Evolutionary conservation across 2,888 invertebrate species (phyloP).

Genomic region (Andrena bucephala): DNA sequence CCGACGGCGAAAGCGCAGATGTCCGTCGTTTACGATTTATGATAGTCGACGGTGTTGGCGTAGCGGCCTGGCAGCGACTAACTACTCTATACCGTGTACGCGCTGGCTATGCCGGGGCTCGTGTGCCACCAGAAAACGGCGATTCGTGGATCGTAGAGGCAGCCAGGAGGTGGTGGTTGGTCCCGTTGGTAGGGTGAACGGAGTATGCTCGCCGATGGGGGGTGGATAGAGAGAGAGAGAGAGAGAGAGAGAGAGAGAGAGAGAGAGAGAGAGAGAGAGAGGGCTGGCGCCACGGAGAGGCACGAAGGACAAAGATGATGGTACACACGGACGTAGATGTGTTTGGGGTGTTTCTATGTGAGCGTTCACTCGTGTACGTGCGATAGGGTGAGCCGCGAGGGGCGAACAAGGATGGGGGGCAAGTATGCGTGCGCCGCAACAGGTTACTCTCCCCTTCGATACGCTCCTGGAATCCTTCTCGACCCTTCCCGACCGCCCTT

Average conservation of each 20-base stretch:
- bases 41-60: slow-evolving; percentile 41
- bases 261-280: neutral
- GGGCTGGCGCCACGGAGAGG: slow-evolving; percentile 10
- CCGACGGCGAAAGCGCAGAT: neutral
- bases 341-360: slow-evolving; percentile 30
- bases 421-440: slow-evolving; percentile 82
- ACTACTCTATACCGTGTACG: slow-evolving; percentile 53
- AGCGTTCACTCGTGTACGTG: slow-evolving; percentile 26
- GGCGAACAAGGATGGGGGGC: slow-evolving; percentile 83
- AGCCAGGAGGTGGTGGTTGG: slow-evolving; percentile 78
- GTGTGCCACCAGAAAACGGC: slow-evolving; percentile 73
- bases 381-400: slow-evolving; percentile 4
- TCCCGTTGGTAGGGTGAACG: slow-evolving; percentile 85
- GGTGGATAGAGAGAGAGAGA: neutral
- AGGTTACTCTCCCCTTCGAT: slow-evolving; percentile 77
- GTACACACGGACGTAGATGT: slow-evolving; percentile 2
- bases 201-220: slow-evolving; percentile 5
- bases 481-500: slow-evolving; percentile 43
- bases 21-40: neutral
- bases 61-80: slow-evolving; percentile 61
- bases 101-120: slow-evolving; percentile 62
- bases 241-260: neutral
- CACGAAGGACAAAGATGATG: slow-evolving; percentile 17
- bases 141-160: slow-evolving; percentile 65
- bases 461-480: slow-evolving; percentile 60